phyloP scores from a whole-genome alignment of 2,113 vertebrate species.

The Zapornia atra region DNA sequence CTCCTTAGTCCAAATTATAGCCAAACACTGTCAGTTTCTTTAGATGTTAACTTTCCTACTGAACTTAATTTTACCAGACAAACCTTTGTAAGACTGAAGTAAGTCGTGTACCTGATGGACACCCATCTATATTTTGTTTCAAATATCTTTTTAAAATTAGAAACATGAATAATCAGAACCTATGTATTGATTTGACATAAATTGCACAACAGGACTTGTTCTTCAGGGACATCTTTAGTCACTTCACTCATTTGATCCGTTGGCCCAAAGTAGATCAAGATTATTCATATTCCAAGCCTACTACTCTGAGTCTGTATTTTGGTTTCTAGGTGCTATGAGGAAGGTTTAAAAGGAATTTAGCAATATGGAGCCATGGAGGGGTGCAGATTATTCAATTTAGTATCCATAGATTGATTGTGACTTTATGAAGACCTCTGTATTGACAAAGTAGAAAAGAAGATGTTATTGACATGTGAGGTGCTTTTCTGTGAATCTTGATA shows the following conservation, averaged over 20 bases:
- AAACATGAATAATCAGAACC: not conserved
- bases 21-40: not conserved
- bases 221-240: not conserved
- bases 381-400: not conserved
- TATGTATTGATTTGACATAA: fast-evolving
- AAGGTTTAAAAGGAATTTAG: not conserved
- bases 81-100: not conserved
- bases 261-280: not conserved
- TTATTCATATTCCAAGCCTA: not conserved
- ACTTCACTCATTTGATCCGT: not conserved
- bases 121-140: not conserved
- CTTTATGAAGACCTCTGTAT: not conserved
- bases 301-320: not conserved
- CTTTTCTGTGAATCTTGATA: not conserved
- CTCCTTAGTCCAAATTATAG: not conserved
- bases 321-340: not conserved
- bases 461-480: not conserved
- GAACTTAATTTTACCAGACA: not conserved
- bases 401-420: not conserved
- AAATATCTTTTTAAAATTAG: not conserved
- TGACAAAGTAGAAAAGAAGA: not conserved
- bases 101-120: fast-evolving
- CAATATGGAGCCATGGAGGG: not conserved
- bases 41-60: not conserved
- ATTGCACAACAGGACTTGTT: not conserved